Evolutionary conservation across 2,113 vertebrate species (phyloP).

Genomic region (Gymnogyps californianus): DNA sequence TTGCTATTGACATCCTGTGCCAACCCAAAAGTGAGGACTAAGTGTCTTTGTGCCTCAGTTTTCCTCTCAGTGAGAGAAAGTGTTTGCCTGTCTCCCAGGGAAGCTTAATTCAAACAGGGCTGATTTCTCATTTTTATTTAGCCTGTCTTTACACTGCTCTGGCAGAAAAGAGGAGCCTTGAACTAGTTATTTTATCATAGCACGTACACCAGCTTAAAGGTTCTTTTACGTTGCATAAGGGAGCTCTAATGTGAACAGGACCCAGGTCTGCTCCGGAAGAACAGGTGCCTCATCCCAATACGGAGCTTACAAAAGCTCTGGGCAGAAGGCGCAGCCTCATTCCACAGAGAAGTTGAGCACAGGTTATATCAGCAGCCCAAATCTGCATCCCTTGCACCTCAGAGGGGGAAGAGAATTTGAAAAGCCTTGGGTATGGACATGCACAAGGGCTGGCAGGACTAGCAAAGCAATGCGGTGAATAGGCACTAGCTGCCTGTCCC

Average conservation of each 20-base stretch:
- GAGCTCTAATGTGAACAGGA: background rate
- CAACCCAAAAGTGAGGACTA: background rate
- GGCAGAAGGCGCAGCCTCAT: background rate
- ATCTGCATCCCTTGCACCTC: background rate
- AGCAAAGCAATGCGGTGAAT: background rate
- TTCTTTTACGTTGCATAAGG: background rate
- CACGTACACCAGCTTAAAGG: background rate
- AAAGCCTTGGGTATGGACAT: background rate
- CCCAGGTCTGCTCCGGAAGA: background rate
- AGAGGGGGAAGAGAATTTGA: background rate
- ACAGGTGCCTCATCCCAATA: background rate
- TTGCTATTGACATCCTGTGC: background rate
- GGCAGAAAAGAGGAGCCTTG: background rate
- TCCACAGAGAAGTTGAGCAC: background rate
- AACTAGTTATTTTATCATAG: background rate
- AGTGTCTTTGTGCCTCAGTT: conserved; percentile 11
- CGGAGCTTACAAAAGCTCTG: background rate
- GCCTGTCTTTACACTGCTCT: background rate
- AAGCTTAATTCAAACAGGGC: background rate
- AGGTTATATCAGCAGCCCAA: background rate
- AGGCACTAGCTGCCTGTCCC: background rate
- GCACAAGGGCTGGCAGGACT: background rate
- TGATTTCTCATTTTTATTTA: background rate
- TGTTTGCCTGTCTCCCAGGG: background rate
- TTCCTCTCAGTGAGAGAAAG: background rate